Evolutionary conservation across 2,113 vertebrate species (phyloP).

Genomic region (sheep (Ovis aries)): DNA sequence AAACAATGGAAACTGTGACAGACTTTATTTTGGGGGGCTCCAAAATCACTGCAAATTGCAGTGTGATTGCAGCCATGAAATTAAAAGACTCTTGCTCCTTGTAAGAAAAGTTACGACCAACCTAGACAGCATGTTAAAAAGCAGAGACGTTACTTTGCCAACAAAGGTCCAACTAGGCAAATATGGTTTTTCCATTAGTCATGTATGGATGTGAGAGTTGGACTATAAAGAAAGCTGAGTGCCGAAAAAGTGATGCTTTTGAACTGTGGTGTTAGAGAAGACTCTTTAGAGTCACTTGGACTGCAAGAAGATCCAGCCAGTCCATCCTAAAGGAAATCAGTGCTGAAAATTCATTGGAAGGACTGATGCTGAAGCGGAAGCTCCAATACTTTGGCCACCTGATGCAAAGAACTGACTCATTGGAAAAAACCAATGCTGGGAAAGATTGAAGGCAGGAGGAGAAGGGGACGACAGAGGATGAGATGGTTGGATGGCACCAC

Average conservation of each 20-base stretch:
- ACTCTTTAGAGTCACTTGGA: neutral
- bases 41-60: neutral
- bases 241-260: neutral
- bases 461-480: neutral
- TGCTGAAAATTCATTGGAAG: neutral
- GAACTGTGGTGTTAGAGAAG: neutral
- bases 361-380: neutral
- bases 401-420: rapidly evolving
- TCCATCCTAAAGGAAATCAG: neutral
- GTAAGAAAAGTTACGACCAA: neutral
- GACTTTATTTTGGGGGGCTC: neutral
- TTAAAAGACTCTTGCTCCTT: neutral
- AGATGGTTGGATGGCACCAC: neutral
- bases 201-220: neutral
- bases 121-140: neutral
- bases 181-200: neutral
- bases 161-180: neutral
- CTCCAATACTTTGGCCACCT: neutral
- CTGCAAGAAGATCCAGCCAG: neutral
- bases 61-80: neutral
- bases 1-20: neutral
- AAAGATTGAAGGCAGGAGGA: neutral
- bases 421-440: neutral
- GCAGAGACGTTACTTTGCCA: neutral
- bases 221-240: neutral